Base-by-base conservation (phyloP, 2,113 vertebrate genomes). In the Dipodomys spectabilis region DNA sequence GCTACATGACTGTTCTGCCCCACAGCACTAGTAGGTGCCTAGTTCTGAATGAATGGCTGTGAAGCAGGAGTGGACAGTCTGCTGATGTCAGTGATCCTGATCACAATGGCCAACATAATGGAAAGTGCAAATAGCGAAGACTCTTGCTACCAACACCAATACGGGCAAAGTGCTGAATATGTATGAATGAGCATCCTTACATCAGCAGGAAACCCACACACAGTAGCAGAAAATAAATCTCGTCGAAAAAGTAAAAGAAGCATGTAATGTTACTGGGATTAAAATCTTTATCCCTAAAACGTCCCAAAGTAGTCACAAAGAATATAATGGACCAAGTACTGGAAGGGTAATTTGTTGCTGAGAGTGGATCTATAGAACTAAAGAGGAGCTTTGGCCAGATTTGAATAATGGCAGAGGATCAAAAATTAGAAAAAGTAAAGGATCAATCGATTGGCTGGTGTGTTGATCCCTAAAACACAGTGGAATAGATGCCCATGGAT, bases 161-260 rank as follows among this genome's bases (percentile, higher is more conserved):
- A 71, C 4, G 82, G 87, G 71, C 74, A 95, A 95, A 96, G 72
- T 86, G 92, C 93, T 96, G 94, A 97, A 94, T 88, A 96, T 94
- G 79, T 82, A 96, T 82, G 90, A 93, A 92, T 3, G 10, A 6
- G 80, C 67, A 57, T 77, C 35, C 91, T 95, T 84, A 96, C 96
- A 90, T 95, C 92, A 93, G 95, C 96, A 97, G 75, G 87, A 97
- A 97, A 94, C 82, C 69, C 71, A 93, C 84, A 95, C 49, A 90
- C 92, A 89, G 93, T 74, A 85, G 93, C 94, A 92, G 57, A 97
- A 96, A 96, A 90, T 96, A 94, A 96, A 95, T 95, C 95, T 97
- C 90, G 82, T 49, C 39, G 62, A 95, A 95, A 95, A 72, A 95
- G 94, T 39, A 95, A 71, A 94, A 82, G 71, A 95, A 95, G 94